Base-by-base conservation (phyloP, 2,113 vertebrate species). In the Nestor notabilis region DNA sequence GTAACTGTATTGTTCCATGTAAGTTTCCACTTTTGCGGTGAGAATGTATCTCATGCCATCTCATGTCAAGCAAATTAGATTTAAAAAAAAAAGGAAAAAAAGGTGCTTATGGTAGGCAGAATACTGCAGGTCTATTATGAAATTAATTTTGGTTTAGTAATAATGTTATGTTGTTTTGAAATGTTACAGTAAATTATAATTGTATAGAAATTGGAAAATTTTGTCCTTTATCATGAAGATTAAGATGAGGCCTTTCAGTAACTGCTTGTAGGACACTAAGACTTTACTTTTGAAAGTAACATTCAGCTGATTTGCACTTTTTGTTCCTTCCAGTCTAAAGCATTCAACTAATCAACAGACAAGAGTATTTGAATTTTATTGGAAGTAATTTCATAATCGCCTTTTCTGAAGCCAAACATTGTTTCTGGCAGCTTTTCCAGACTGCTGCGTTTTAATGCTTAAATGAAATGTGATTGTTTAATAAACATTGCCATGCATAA, bases 381-480 rank as follows among this genome's bases (percentile, higher is more conserved):
- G 88, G 43, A 95, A 96, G 77, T 95, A 94, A 96, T 96, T 97
- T 95, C 95, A 94, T 91, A 97, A 95, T 90, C 23, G 89, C 89
- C 77, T 98, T 97, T 97, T 96, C 96, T 94, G 97, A 97, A 97
- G 94, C 94, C 95, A 96, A 97, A 83, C 94, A 69, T 94, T 97
- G 83, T 98, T 98, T 97, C 88, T 97, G 93, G 96, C 95, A 97
- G 91, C 85, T 97, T 91, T 97, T 96, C 85, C 83, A 96, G 94
- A 91, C 78, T 88, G 93, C 50, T 98, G 84, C 94, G 83, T 97
- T 97, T 95, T 96, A 97, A 86, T 96, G 82, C 95, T 97, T 95
- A 97, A 97, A 93, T 97, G 90, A 98, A 98, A 97, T 98, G 94
- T 97, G 91, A 91, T 97, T 96, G 65, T 97, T 97, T 97, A 97